These are phyloP conservation scores for Seira ritae DNA, from an alignment of 2,888 invertebrate genomes.

Conservation along the genomic window DNA sequence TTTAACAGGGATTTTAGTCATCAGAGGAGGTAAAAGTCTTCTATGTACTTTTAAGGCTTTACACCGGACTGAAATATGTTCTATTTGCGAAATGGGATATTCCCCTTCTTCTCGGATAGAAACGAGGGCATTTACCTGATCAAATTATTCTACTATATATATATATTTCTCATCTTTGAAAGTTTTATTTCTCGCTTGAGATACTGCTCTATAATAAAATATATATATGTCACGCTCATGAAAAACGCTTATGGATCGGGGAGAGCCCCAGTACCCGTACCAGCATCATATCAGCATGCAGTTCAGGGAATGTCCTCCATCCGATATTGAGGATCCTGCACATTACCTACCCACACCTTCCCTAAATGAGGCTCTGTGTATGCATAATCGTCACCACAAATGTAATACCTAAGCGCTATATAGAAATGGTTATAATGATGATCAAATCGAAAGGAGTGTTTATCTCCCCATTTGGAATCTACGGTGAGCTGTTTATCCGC, in stretches of 20 bases:
- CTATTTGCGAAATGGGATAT: too few relatives aligned
- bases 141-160: too few relatives aligned
- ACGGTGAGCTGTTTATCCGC: not conserved
- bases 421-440: not conserved
- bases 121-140: not conserved
- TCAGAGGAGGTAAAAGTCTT: too few relatives aligned
- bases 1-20: too few relatives aligned
- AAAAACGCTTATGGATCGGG: not conserved
- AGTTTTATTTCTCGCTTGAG: slow-evolving; percentile 7
- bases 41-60: too few relatives aligned
- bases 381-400: slow-evolving; percentile 23
- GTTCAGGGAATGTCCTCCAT: not conserved
- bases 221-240: not conserved
- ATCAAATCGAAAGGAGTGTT: slow-evolving; percentile 10
- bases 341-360: not conserved
- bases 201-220: not conserved
- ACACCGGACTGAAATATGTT: too few relatives aligned
- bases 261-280: too few relatives aligned
- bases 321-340: not conserved
- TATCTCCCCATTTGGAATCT: not conserved
- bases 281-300: not conserved
- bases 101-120: not conserved
- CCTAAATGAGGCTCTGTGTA: slow-evolving; percentile 37
- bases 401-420: not conserved
- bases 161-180: not conserved